Evolutionary conservation across 2,113 vertebrate genomes (phyloP), one percentile per base, ranked within the genome.

Genomic region (Aptenodytes patagonicus): DNA sequence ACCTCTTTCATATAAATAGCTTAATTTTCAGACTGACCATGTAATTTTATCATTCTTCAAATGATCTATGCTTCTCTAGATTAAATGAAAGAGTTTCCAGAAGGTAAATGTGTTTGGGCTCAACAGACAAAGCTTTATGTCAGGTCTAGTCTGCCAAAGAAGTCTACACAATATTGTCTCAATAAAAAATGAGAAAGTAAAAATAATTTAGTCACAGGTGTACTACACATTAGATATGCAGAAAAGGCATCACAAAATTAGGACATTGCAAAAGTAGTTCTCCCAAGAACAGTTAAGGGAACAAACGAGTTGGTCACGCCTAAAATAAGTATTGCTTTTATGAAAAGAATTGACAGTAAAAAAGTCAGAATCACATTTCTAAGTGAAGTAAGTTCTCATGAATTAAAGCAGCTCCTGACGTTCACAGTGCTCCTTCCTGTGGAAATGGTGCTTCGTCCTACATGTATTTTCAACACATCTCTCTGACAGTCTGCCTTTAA

Each of bases 11-110:
- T 54, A 72, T 84, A 91, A 93, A 91, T 79, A 81, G 44, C 73
- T 83, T 95, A 49, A 92, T 97, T 95, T 89, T 92, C 91, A 94
- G 89, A 58, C 69, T 92, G 92, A 84, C 75, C 70, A 46, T 91
- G 81, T 72, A 89, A 79, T 84, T 88, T 93, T 92, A 86, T 83
- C 38, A 24, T 93, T 96, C 62, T 90, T 95, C 78, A 91, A 95
- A 95, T 85, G 46, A 85, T 79, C 71, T 69, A 34, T 65, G 25
- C 46, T 89, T 44, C 58, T 95, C 24, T 72, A 84, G 70, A 83
- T 90, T 89, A 91, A 91, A 94, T 66, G 29, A 78, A 80, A 36
- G 58, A 85, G 4, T 89, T 93, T 92, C 36, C 83, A 84, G 71
- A 83, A 92, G 68, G 51, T 29, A 89, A 91, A 89, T 75, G 52